These are phyloP conservation scores for Sminthurinus aureus DNA, from an alignment of 2,888 invertebrate genomes.

Conservation along the genomic window DNA sequence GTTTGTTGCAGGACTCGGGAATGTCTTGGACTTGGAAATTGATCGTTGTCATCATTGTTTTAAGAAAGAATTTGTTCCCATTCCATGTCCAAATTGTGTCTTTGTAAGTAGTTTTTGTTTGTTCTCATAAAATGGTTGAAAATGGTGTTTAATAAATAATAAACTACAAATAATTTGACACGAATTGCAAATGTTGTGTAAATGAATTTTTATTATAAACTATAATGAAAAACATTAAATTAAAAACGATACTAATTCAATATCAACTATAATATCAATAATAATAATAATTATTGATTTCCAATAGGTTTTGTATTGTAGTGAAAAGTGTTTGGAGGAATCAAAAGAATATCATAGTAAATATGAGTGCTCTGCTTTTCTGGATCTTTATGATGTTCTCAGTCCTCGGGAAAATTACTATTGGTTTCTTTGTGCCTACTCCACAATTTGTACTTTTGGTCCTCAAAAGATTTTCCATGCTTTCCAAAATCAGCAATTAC, in stretches of 20 bases:
- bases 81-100: constrained; percentile 51
- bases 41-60: constrained; percentile 52
- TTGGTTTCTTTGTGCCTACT: not conserved
- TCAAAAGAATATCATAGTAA: not conserved
- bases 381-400: not conserved
- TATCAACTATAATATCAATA: no score
- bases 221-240: no score
- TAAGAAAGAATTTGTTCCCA: constrained; percentile 27
- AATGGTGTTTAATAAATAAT: no score
- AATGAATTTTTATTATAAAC: no score
- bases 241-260: no score
- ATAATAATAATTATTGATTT: no score
- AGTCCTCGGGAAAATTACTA: no score
- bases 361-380: constrained; percentile 21
- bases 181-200: no score
- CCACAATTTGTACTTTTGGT: constrained; percentile 6
- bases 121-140: no score
- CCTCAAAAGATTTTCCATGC: constrained; percentile 4
- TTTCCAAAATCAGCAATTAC: not conserved
- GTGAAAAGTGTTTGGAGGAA: not conserved
- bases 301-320: constrained; percentile 7
- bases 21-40: constrained; percentile 49
- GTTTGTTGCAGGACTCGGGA: constrained; percentile 47
- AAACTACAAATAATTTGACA: no score
- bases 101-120: no score